A percentile compares a stretch with the other conserved stretches of the same genome.
These are phyloP conservation scores for Anoplophora glabripennis DNA, from an alignment of 1,140 invertebrate genomes.

Conservation along the genomic window DNA sequence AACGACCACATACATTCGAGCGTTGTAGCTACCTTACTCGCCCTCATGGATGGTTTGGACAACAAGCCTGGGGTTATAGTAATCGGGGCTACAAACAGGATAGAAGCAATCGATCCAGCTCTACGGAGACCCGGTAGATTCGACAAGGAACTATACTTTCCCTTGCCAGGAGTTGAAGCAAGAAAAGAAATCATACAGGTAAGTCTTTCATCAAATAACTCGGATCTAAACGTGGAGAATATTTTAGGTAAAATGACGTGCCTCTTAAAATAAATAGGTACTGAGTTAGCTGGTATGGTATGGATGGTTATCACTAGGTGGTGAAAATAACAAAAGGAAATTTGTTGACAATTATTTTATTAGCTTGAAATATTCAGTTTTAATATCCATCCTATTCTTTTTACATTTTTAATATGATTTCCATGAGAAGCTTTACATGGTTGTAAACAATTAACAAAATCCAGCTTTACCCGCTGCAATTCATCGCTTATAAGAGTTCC, in stretches of 20 bases:
- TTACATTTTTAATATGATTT: no score
- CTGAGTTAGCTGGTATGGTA: no score
- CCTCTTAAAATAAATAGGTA: background rate
- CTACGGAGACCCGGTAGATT: conserved; percentile 78
- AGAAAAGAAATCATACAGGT: conserved; percentile 41
- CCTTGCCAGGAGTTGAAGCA: conserved; percentile 61
- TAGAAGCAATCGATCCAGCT: conserved; percentile 80
- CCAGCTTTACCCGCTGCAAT: no score
- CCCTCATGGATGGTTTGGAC: conserved; percentile 86
- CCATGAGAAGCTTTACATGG: no score
- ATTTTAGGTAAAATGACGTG: background rate
- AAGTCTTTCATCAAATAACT: conserved; percentile 1
- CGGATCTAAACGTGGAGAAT: background rate
- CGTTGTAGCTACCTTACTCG: conserved; percentile 85
- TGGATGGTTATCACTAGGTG: no score
- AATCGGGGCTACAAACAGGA: conserved; percentile 80
- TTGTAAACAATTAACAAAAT: no score
- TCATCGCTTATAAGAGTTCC: no score
- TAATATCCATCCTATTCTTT: no score
- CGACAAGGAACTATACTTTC: conserved; percentile 77
- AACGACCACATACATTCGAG: conserved; percentile 90
- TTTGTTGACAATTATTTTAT: no score
- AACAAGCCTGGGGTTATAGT: conserved; percentile 66
- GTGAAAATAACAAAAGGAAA: no score
- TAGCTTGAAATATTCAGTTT: no score